Evolutionary conservation across 2,888 invertebrate genomes (phyloP).

Genomic region (Cecidostiba fungosa): DNA sequence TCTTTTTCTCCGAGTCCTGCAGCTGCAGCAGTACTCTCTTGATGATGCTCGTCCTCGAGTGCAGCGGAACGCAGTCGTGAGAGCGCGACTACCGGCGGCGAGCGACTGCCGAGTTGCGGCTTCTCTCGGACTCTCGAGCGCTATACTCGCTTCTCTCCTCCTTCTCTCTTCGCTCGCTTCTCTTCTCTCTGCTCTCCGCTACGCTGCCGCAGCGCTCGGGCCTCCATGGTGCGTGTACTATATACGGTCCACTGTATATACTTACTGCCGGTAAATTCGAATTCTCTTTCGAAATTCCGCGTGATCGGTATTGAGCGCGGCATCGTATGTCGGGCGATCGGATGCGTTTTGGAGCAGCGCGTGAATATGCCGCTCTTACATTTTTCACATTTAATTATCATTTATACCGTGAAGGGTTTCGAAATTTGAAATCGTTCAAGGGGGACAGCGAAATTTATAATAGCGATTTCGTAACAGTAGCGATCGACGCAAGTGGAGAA

Average conservation of each 20-base stretch:
- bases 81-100: slow-evolving; percentile 46
- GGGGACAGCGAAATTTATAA: no score
- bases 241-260: no score
- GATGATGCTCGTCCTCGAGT: not conserved
- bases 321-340: no score
- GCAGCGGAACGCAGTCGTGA: not conserved
- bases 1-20: not conserved
- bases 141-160: slow-evolving; percentile 30
- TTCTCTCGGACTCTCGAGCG: slow-evolving; percentile 4
- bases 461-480: not conserved
- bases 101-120: slow-evolving; percentile 38
- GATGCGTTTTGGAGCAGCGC: no score
- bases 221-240: no score
- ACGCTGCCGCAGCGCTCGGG: not conserved
- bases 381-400: no score
- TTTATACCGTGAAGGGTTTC: no score
- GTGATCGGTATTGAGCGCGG: no score
- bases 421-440: no score
- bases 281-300: not conserved
- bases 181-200: not conserved
- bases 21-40: not conserved
- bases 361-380: no score
- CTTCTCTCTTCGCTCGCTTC: slow-evolving; percentile 2
- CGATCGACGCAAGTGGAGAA: not conserved
- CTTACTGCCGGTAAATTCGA: not conserved